phyloP scores from a whole-genome alignment of 2,113 vertebrate genomes.

The Etia nguti region DNA sequence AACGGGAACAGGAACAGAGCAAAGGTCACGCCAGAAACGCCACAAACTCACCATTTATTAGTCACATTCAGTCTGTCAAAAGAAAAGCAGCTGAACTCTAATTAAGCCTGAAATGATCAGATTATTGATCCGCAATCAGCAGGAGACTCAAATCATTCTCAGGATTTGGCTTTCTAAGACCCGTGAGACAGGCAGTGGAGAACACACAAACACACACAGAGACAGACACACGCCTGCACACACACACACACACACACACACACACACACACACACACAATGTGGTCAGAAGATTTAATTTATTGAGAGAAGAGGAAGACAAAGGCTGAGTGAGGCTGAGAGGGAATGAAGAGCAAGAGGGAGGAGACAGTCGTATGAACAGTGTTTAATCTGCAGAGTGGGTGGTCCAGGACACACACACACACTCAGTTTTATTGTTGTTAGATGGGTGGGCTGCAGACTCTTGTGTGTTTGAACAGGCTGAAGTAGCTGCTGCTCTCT shows the following conservation, averaged over 20 bases:
- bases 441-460: neutral
- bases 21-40: neutral
- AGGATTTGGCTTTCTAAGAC: neutral
- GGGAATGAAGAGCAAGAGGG: neutral
- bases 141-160: neutral
- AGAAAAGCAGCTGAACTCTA: neutral
- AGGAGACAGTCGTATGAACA: neutral
- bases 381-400: constrained; percentile 4
- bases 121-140: neutral
- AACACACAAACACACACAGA: accelerated
- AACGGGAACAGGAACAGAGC: neutral
- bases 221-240: too few species aligned
- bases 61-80: neutral
- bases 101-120: neutral
- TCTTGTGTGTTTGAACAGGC: neutral
- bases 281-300: neutral
- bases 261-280: accelerated
- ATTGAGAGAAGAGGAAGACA: neutral
- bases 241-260: accelerated
- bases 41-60: neutral
- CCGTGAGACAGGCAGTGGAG: neutral
- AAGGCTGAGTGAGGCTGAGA: neutral
- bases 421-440: neutral
- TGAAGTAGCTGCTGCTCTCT: neutral
- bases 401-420: neutral